Percentiles rank a stretch among this genome's conserved stretches.
phyloP scores from a whole-genome alignment of 2,113 vertebrate species.

The Eurypyga helias region DNA sequence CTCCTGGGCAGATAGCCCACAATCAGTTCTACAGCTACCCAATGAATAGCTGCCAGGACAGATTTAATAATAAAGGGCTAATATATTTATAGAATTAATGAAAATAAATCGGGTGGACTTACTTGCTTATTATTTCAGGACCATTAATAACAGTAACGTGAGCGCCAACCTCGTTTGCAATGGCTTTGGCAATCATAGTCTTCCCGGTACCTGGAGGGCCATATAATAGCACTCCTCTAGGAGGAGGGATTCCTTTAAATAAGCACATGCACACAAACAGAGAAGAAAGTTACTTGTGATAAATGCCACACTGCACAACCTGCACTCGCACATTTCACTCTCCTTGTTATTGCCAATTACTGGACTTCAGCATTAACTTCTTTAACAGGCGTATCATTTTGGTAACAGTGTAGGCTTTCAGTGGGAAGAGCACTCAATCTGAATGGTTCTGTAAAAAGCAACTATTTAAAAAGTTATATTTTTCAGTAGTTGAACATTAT shows the following conservation, averaged over 20 bases:
- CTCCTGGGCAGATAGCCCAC: background rate
- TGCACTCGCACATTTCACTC: background rate
- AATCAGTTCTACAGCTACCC: background rate
- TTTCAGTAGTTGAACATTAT: background rate
- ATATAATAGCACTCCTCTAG: slow-evolving; percentile 90
- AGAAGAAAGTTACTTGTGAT: background rate
- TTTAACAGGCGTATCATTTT: background rate
- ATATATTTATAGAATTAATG: background rate
- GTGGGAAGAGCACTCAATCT: background rate
- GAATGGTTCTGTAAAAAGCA: background rate
- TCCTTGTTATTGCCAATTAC: background rate
- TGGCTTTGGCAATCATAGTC: slow-evolving; percentile 93
- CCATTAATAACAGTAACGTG: slow-evolving; percentile 92
- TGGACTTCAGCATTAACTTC: background rate
- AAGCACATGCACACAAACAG: slow-evolving; percentile 1
- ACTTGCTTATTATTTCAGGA: slow-evolving; percentile 99
- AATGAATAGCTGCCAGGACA: background rate
- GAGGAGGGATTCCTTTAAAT: slow-evolving; percentile 86
- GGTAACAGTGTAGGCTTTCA: background rate
- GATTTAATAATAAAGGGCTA: background rate
- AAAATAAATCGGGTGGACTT: slow-evolving; percentile 53
- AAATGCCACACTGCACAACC: background rate
- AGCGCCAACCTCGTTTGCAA: slow-evolving; percentile 91
- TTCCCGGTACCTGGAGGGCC: slow-evolving; percentile 97
- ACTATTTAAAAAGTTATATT: background rate